Conservation (phyloP, 2,113 vertebrate genomes). For the Zeus faber region DNA sequence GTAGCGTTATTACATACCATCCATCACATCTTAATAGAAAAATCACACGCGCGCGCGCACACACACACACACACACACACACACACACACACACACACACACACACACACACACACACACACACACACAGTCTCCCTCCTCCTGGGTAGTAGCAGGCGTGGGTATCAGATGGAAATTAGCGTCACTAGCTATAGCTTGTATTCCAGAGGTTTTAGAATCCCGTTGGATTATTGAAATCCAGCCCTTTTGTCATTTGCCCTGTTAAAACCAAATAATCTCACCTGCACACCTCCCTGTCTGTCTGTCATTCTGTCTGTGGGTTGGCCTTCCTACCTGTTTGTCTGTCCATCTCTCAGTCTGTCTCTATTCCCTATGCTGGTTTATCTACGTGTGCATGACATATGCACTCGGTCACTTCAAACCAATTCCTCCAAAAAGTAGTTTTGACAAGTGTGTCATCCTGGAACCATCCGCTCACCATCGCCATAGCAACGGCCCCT, state of each 20-base stretch:
- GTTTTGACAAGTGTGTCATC: slow-evolving; percentile 5
- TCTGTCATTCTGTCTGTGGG: background rate
- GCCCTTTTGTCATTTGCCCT: slow-evolving; percentile 2
- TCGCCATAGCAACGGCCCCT: slow-evolving; percentile 59
- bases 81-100: slow-evolving; percentile 9
- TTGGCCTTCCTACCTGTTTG: slow-evolving; percentile 11
- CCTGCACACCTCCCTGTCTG: slow-evolving; percentile 19
- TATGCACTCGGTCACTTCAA: slow-evolving; percentile 24
- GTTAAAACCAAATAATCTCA: slow-evolving; percentile 55
- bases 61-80: slow-evolving; percentile 15
- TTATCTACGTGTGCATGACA: slow-evolving; percentile 17
- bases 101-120: slow-evolving; percentile 3
- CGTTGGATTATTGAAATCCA: slow-evolving; percentile 32
- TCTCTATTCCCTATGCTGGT: slow-evolving; percentile 34
- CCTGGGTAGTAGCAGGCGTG: too few relatives aligned
- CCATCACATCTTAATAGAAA: slow-evolving; percentile 3
- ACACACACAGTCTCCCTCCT: background rate
- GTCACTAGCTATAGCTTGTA: slow-evolving; percentile 1
- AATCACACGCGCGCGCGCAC: background rate
- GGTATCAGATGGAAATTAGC: too few relatives aligned
- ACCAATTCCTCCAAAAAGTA: background rate
- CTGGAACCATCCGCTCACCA: slow-evolving; percentile 24
- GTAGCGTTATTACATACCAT: too few relatives aligned
- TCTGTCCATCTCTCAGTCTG: slow-evolving; percentile 21
- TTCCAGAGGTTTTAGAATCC: slow-evolving; percentile 17